Conservation (phyloP, 2,888 invertebrate genomes). For the Heteromyza rotundicornis region DNA sequence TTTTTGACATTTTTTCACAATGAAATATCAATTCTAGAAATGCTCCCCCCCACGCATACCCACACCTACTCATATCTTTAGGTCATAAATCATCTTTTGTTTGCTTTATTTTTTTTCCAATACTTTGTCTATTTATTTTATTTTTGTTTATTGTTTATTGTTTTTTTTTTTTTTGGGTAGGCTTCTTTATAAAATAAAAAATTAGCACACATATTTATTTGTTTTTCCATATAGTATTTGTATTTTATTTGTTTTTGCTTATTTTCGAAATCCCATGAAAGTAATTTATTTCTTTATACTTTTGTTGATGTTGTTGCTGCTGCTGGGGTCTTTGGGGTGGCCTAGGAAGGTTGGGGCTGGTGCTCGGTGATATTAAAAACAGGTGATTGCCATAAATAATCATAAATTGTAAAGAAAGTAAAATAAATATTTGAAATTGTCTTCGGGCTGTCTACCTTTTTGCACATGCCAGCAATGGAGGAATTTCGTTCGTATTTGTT, state of each 20-base stretch:
- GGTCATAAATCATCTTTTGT: constrained; percentile 1
- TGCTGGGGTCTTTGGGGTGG: neutral
- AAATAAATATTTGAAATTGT: constrained; percentile 7
- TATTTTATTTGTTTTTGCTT: too few relatives aligned
- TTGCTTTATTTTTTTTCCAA: neutral
- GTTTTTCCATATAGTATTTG: too few relatives aligned
- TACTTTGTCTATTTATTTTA: constrained; percentile 1
- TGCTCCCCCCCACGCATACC: neutral
- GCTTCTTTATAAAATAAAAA: neutral
- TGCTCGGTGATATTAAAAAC: neutral
- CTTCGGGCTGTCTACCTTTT: constrained; percentile 1
- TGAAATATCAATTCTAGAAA: neutral
- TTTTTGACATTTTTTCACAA: too few relatives aligned
- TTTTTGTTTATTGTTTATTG: constrained; percentile 1
- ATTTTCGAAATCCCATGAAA: constrained; percentile 2
- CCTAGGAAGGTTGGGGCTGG: neutral
- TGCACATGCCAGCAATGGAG: neutral
- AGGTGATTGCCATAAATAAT: constrained; percentile 12
- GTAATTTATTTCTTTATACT: neutral
- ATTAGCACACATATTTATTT: constrained; percentile 8
- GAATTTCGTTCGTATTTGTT: neutral
- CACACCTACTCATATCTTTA: neutral
- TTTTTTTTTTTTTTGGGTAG: neutral
- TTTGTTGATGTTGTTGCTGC: neutral
- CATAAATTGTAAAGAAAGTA: neutral